phyloP scores from a whole-genome alignment of 2,888 invertebrate species.

The Drosophila neotestacea region DNA sequence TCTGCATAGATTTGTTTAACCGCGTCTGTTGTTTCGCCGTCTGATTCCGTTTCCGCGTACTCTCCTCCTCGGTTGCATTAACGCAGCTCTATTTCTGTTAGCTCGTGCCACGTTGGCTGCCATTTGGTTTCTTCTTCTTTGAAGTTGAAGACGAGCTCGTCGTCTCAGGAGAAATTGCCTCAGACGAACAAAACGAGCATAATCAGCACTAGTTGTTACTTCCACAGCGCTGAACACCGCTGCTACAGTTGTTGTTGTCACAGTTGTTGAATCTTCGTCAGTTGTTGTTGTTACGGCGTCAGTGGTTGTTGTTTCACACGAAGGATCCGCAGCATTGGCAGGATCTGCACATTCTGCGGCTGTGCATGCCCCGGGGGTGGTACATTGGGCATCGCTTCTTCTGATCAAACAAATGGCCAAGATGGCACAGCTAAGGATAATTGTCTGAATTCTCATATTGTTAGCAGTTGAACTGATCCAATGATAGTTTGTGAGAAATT shows the following conservation, averaged over 20 bases:
- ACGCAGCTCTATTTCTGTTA: too few species aligned
- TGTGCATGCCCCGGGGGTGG: not conserved
- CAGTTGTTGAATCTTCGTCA: not conserved
- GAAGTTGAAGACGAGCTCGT: too few species aligned
- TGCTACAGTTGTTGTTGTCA: not conserved
- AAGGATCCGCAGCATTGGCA: not conserved
- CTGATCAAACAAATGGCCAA: constrained; percentile 6
- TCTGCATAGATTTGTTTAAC: not conserved
- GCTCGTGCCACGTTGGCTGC: too few species aligned
- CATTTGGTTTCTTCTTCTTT: too few species aligned
- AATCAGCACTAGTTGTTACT: not conserved
- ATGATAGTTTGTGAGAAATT: constrained; percentile 4
- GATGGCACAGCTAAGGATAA: constrained; percentile 7
- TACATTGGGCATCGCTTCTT: constrained; percentile 9
- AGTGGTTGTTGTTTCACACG: constrained; percentile 1
- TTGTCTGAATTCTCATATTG: constrained; percentile 23
- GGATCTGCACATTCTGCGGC: not conserved
- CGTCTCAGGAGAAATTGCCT: not conserved
- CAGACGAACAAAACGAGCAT: not conserved
- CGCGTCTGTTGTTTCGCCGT: not conserved
- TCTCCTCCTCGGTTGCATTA: too few species aligned
- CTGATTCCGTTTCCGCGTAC: too few species aligned
- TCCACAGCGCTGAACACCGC: not conserved
- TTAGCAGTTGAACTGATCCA: constrained; percentile 8
- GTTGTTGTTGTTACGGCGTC: not conserved